phyloP scores from a whole-genome alignment of 2,113 vertebrate species.

The Platysteira castanea region DNA sequence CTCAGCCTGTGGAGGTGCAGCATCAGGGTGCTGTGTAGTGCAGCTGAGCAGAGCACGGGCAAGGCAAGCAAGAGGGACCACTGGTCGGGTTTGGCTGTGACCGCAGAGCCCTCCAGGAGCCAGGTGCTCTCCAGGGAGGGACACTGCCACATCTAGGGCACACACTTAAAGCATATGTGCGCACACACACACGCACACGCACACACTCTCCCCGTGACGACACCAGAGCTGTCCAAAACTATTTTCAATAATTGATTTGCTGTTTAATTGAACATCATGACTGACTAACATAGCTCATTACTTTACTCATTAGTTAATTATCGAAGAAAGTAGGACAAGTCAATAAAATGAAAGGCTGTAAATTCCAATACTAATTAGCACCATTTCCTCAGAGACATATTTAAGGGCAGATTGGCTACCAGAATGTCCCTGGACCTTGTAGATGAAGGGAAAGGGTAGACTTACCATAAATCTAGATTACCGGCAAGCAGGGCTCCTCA shows the following conservation, averaged over 20 bases:
- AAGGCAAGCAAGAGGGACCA: rapidly evolving
- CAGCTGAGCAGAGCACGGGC: not conserved
- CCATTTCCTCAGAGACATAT: conserved; percentile 98
- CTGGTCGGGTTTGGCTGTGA: not conserved
- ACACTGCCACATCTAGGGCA: conserved; percentile 38
- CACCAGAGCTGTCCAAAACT: conserved; percentile 85
- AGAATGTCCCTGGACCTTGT: conserved; percentile 88
- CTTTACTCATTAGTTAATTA: conserved; percentile 99
- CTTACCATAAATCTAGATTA: conserved; percentile 70
- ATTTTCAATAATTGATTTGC: conserved; percentile 99
- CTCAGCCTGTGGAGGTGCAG: not conserved
- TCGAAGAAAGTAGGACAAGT: conserved; percentile 99
- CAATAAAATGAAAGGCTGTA: conserved; percentile 99
- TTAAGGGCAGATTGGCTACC: conserved; percentile 99
- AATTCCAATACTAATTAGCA: conserved; percentile 99
- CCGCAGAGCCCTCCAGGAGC: not conserved
- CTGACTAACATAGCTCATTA: conserved; percentile 99
- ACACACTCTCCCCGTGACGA: conserved; percentile 42
- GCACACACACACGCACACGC: not conserved
- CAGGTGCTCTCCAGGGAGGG: not conserved
- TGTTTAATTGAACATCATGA: conserved; percentile 99
- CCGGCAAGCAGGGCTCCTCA: not conserved
- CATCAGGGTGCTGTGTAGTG: rapidly evolving
- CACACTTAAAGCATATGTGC: not conserved
- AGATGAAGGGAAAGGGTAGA: conserved; percentile 78